Base-by-base conservation (phyloP, 2,888 invertebrate genomes). In the Scrobipalpa atriplicella region DNA sequence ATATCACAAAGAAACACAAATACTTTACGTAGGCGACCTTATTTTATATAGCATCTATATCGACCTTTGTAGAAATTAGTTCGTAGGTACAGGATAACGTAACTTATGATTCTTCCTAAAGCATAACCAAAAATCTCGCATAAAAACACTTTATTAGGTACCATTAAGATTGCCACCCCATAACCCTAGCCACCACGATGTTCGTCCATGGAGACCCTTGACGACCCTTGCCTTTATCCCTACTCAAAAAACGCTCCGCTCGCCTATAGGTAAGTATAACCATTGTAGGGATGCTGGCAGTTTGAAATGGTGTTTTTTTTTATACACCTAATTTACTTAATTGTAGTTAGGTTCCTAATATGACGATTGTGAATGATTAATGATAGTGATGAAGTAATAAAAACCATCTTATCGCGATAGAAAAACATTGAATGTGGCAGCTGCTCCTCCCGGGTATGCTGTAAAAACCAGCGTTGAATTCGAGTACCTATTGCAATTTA, bases 171-270 rank as follows among this genome's bases (percentile, higher is more conserved):
- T 11, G 54, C 21, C 21, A 21, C 21, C 54, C 54, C 13, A 21
- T 56, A 56, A 56, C 54, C 54, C 54, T 56, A 29, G 21, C 69
- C 66, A 65, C 74, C 70, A 66, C 66, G 70, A 11, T n/a, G n/a
- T 10, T 11, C 11, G 54, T 21, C 54, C 58, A 60, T 43, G 71
- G 75, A 83, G 83, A 85, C 89, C 90, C 88, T 87, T 84, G 79
- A 80, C 80, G 84, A 86, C 86, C 82, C 81, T 83, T 76, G 81
- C 85, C 85, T 85, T 89, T 85, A 88, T 90, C 89, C 90, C 86
- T 85, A 79, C 84, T 90, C 87, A 87, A 89, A 90, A 90, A 90
- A 86, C 84, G 86, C 81, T 88, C 81, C 79, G 79, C 21, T 54
- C 81, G 81, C 82, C 8, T 16, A 1, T 2, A 58, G 38, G 16